These are phyloP conservation scores for Peucedramus taeniatus DNA, from an alignment of 2,113 vertebrate species.

Conservation along the genomic window DNA sequence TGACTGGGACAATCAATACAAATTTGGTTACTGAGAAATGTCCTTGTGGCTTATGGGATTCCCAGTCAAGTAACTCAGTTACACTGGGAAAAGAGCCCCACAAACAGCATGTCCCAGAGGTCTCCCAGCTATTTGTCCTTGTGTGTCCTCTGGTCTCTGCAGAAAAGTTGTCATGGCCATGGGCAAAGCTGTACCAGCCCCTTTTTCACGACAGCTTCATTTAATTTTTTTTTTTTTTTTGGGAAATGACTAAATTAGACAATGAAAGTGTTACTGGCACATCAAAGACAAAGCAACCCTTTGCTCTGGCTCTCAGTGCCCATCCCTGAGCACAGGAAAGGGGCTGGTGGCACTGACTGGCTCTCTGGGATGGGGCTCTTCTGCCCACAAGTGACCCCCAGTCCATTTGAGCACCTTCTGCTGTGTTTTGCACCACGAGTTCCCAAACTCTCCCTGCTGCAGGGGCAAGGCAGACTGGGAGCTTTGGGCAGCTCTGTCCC, in stretches of 20 bases:
- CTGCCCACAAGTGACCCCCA: background rate
- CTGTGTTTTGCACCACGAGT: background rate
- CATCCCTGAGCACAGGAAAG: background rate
- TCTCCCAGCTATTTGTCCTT: background rate
- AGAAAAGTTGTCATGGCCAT: background rate
- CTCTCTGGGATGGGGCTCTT: background rate
- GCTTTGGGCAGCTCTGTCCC: background rate
- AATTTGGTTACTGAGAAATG: conserved; percentile 8
- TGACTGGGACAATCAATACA: background rate
- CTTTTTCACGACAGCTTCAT: background rate
- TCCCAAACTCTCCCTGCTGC: background rate
- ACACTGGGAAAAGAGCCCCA: background rate
- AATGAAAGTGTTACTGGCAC: background rate
- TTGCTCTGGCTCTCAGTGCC: background rate
- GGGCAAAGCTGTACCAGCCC: background rate
- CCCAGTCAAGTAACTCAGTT: background rate
- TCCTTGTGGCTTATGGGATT: background rate
- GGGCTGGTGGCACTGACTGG: background rate
- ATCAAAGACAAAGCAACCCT: background rate
- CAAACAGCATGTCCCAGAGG: background rate
- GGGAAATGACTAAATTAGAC: background rate
- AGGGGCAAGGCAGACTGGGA: background rate
- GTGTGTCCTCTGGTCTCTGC: background rate
- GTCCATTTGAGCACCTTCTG: background rate
- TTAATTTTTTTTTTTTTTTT: too few species aligned